These are phyloP conservation scores for Struthio camelus DNA, from an alignment of 2,113 vertebrate genomes.

Conservation along the genomic window DNA sequence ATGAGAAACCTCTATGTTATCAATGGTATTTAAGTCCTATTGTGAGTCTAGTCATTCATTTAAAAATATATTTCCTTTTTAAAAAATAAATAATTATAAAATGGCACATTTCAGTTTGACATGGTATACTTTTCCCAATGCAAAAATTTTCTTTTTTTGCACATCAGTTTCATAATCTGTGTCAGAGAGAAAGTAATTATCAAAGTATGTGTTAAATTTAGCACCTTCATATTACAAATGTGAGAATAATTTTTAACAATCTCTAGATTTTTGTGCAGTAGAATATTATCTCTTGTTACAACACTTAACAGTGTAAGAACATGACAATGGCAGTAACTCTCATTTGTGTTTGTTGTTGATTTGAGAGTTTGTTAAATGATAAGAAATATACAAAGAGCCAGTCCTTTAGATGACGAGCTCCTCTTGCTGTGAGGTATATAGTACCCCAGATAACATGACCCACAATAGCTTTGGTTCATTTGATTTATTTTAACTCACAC, in stretches of 20 bases:
- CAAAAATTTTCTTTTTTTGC: neutral
- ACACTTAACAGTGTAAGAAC: neutral
- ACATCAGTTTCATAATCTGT: neutral
- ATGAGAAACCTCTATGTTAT: neutral
- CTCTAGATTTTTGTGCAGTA: neutral
- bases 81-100: neutral
- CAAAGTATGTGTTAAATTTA: neutral
- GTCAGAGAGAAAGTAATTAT: neutral
- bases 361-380: neutral
- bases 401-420: neutral
- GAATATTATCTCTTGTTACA: neutral
- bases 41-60: neutral
- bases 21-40: neutral
- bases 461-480: neutral
- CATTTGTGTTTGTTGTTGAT: neutral
- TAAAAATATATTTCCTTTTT: neutral
- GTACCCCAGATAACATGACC: neutral
- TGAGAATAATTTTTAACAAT: neutral
- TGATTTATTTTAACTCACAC: neutral
- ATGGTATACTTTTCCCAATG: neutral
- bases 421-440: neutral
- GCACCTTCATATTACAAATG: neutral
- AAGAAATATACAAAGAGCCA: neutral
- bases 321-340: neutral
- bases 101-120: neutral